Conservation (phyloP, 64 coral and sea anemone genomes). For the Porites australiensis region DNA sequence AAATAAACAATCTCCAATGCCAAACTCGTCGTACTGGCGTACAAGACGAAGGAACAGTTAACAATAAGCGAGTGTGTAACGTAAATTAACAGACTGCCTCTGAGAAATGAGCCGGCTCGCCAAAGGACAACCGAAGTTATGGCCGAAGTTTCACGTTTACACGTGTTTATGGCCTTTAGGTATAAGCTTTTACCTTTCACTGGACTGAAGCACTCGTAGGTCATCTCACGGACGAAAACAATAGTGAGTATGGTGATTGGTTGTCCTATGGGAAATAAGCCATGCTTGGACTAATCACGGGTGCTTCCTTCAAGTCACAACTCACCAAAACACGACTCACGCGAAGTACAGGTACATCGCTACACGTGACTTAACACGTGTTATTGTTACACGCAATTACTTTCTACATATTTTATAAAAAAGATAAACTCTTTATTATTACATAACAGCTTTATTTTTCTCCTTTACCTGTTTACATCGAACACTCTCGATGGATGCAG, state of each 20-base stretch:
- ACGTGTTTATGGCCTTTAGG: conserved; percentile 1
- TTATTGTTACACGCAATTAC: background rate
- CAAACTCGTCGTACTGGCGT: too few relatives aligned
- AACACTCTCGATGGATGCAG: too few relatives aligned
- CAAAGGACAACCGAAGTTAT: too few relatives aligned
- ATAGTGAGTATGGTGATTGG: conserved; percentile 1
- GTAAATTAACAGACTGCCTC: background rate
- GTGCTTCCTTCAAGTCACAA: background rate
- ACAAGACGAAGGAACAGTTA: too few relatives aligned
- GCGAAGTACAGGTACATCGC: background rate
- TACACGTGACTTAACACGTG: conserved; percentile 12
- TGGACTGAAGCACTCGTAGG: background rate
- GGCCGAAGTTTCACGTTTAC: conserved; percentile 7
- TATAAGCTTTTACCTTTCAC: conserved; percentile 25
- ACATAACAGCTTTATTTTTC: background rate
- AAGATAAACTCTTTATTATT: background rate
- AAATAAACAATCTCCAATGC: too few relatives aligned
- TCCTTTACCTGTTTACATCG: too few relatives aligned
- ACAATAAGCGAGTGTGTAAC: background rate
- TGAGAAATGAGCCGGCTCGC: background rate
- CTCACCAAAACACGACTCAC: background rate
- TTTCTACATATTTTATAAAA: too few relatives aligned
- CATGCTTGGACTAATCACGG: background rate
- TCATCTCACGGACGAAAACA: background rate
- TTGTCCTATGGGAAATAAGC: background rate